phyloP scores from a whole-genome alignment of 2,113 vertebrate species.

The Climacteris rufus region DNA sequence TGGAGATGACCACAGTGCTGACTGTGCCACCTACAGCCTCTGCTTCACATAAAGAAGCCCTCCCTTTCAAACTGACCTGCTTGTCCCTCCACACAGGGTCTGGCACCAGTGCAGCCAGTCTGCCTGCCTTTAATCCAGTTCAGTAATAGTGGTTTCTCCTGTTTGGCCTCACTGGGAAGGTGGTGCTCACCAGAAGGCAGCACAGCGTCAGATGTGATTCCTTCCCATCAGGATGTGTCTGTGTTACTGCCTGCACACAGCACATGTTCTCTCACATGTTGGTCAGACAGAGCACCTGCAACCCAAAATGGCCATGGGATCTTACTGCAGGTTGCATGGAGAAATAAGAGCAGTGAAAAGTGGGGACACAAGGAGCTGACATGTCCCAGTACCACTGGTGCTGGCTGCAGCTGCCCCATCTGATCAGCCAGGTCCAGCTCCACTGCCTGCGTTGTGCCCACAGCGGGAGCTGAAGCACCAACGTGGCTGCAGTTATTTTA shows the following conservation, averaged over 20 bases:
- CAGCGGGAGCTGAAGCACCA: background rate
- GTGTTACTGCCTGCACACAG: fast-evolving
- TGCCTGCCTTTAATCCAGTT: background rate
- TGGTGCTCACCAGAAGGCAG: background rate
- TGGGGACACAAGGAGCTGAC: fast-evolving
- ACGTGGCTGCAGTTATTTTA: background rate
- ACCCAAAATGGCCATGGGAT: background rate
- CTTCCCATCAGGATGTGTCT: fast-evolving
- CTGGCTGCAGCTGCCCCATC: background rate
- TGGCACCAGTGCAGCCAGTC: background rate
- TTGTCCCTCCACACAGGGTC: background rate
- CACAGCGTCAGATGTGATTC: background rate
- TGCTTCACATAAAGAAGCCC: background rate
- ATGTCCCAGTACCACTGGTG: background rate
- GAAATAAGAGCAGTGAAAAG: background rate
- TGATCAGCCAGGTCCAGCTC: background rate
- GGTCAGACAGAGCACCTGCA: background rate
- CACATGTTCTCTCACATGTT: fast-evolving
- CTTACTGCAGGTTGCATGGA: background rate
- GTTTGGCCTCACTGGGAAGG: background rate
- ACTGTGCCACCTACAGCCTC: background rate
- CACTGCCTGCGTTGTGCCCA: fast-evolving
- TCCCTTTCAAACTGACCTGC: fast-evolving
- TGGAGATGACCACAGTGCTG: background rate
- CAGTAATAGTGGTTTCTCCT: background rate